These are phyloP conservation scores for Strigamia crassipes DNA, from an alignment of 2,888 invertebrate genomes.

Conservation along the genomic window DNA sequence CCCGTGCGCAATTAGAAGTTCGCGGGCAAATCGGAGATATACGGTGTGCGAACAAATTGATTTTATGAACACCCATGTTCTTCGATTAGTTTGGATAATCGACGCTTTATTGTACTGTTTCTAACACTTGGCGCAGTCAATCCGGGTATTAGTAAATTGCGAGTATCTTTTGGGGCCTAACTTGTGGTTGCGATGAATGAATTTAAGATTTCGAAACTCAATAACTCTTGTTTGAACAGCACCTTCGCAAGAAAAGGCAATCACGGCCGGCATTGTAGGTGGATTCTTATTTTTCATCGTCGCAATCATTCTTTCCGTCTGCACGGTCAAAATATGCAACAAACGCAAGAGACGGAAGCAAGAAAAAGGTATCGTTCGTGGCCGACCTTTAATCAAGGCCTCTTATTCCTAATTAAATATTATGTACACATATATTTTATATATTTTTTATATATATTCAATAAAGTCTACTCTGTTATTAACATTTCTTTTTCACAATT, in stretches of 20 bases:
- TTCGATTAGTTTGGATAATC: too few species aligned
- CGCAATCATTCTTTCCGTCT: constrained; percentile 94
- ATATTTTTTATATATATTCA: not conserved
- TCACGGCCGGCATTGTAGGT: constrained; percentile 94
- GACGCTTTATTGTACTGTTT: too few species aligned
- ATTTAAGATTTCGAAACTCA: not conserved
- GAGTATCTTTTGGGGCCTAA: not conserved
- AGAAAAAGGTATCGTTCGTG: constrained; percentile 78
- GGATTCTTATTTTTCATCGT: constrained; percentile 97
- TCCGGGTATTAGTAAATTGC: too few species aligned
- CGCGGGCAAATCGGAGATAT: too few species aligned
- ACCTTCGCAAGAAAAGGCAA: constrained; percentile 63
- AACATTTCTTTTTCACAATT: not conserved
- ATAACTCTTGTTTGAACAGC: constrained; percentile 10
- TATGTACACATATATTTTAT: not conserved
- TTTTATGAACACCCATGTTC: too few species aligned
- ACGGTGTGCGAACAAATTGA: too few species aligned
- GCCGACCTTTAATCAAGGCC: not conserved
- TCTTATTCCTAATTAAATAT: not conserved
- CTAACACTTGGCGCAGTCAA: too few species aligned
- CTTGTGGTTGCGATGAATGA: not conserved
- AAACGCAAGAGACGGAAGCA: constrained; percentile 95
- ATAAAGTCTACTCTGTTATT: not conserved
- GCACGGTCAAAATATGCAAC: constrained; percentile 97
- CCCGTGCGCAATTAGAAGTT: too few species aligned